Percentiles rank a stretch among this genome's conserved stretches.
phyloP scores from a whole-genome alignment of 2,888 invertebrate genomes.

The Hirtodrosophila trivittata region DNA sequence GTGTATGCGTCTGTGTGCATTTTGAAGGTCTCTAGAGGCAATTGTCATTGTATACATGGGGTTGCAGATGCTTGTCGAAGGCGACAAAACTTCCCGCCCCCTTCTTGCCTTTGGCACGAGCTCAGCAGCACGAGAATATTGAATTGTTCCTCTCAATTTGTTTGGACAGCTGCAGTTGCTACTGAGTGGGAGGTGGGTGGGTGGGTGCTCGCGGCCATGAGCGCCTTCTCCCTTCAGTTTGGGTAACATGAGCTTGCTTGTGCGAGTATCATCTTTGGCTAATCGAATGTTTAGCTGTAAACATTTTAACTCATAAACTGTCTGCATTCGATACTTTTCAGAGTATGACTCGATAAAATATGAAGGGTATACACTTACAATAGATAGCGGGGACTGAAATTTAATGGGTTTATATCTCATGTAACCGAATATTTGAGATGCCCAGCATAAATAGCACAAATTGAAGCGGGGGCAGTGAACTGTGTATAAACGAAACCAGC shows the following conservation, averaged over 20 bases:
- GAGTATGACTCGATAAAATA: constrained; percentile 21
- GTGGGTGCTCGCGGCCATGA: no score
- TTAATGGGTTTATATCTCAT: constrained; percentile 36
- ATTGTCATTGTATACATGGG: constrained; percentile 22
- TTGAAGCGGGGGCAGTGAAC: constrained; percentile 36
- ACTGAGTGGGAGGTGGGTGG: constrained; percentile 15
- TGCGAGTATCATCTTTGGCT: constrained; percentile 23
- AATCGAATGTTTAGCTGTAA: constrained; percentile 31
- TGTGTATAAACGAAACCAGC: background rate
- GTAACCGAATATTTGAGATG: constrained; percentile 36
- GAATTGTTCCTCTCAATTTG: constrained; percentile 53
- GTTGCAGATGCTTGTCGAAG: constrained; percentile 17
- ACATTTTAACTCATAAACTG: constrained; percentile 33
- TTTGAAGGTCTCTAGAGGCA: constrained; percentile 17
- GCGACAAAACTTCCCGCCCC: constrained; percentile 47
- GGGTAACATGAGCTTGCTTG: constrained; percentile 48
- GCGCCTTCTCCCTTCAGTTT: background rate
- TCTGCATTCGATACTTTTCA: constrained; percentile 49
- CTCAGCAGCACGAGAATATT: constrained; percentile 33
- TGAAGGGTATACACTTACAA: constrained; percentile 36
- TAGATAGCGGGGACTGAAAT: constrained; percentile 36
- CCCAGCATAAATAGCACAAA: constrained; percentile 29
- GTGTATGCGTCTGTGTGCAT: no score
- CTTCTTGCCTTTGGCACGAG: constrained; percentile 39
- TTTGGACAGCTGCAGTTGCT: constrained; percentile 65